Percentiles rank a stretch among this genome's conserved stretches.
Evolutionary conservation across 2,797 vertebrate species (phyloP).

Genomic region (Parotocinclus haroldoi): DNA sequence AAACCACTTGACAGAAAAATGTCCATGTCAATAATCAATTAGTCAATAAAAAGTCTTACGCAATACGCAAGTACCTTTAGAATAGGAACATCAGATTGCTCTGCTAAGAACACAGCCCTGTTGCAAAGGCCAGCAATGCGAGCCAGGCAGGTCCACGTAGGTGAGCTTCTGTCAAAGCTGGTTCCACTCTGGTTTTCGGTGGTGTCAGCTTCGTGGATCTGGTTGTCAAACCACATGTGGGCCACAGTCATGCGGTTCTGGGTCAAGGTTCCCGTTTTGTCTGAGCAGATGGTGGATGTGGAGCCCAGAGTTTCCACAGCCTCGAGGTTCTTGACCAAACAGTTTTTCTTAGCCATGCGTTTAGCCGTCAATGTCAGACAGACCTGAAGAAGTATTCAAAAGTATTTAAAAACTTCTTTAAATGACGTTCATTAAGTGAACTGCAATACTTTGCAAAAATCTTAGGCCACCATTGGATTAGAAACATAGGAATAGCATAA

Average conservation of each 20-base stretch:
- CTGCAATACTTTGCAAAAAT: no score
- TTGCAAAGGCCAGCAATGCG: slow-evolving; percentile 82
- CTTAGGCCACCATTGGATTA: no score
- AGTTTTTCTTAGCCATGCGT: slow-evolving; percentile 86
- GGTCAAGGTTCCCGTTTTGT: slow-evolving; percentile 84
- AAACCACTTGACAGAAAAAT: background rate
- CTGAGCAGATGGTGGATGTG: slow-evolving; percentile 85
- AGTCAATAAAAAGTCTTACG: no score
- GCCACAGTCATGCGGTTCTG: slow-evolving; percentile 87
- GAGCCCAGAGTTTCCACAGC: slow-evolving; percentile 84
- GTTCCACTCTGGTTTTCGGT: slow-evolving; percentile 85
- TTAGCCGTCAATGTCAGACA: slow-evolving; percentile 85
- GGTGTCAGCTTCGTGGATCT: slow-evolving; percentile 85
- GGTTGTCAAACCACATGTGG: slow-evolving; percentile 90
- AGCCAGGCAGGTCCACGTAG: slow-evolving; percentile 75
- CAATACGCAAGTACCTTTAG: slow-evolving; percentile 69
- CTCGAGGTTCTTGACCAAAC: slow-evolving; percentile 83
- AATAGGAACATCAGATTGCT: slow-evolving; percentile 78
- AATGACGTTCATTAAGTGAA: no score
- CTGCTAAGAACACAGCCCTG: slow-evolving; percentile 82
- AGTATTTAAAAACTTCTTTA: no score
- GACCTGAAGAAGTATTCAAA: slow-evolving; percentile 59
- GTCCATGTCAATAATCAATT: no score
- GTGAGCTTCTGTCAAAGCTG: slow-evolving; percentile 79
- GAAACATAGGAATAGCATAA: no score